Conservation (phyloP, 2,888 invertebrate species). For the Neoascia interrupta region DNA sequence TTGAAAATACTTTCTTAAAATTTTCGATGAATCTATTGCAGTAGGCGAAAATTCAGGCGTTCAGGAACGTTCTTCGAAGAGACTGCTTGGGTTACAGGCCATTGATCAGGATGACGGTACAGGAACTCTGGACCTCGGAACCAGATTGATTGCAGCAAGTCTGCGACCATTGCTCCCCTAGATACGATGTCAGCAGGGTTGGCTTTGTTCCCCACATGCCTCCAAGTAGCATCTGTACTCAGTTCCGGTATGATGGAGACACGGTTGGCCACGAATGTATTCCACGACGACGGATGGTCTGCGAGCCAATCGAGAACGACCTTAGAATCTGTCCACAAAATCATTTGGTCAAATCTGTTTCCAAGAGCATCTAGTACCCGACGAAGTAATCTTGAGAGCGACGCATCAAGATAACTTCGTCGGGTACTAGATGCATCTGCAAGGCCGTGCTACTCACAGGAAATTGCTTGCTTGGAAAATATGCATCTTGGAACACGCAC, state of each 20-base stretch:
- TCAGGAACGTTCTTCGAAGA: neutral
- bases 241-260: conserved; percentile 70
- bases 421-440: conserved; percentile 48
- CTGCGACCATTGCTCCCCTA: conserved; percentile 61
- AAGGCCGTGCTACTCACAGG: conserved; percentile 31
- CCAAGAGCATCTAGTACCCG: conserved; percentile 7
- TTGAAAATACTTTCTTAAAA: neutral
- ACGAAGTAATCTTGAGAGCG: conserved; percentile 33
- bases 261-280: conserved; percentile 55
- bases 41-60: conserved; percentile 23
- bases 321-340: conserved; percentile 55
- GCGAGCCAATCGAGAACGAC: conserved; percentile 56
- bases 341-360: conserved; percentile 1
- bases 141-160: conserved; percentile 2
- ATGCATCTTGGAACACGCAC: conserved; percentile 14
- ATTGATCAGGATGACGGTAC: neutral
- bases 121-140: conserved; percentile 20
- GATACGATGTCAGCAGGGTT: conserved; percentile 74
- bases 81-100: neutral
- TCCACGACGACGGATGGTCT: conserved; percentile 60
- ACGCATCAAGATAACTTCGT: conserved; percentile 64
- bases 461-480: neutral
- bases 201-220: conserved; percentile 70
- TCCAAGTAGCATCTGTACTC: conserved; percentile 70
- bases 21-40: conserved; percentile 20